Conservation (phyloP, 1,140 invertebrate species). For the Bombus turneri region DNA sequence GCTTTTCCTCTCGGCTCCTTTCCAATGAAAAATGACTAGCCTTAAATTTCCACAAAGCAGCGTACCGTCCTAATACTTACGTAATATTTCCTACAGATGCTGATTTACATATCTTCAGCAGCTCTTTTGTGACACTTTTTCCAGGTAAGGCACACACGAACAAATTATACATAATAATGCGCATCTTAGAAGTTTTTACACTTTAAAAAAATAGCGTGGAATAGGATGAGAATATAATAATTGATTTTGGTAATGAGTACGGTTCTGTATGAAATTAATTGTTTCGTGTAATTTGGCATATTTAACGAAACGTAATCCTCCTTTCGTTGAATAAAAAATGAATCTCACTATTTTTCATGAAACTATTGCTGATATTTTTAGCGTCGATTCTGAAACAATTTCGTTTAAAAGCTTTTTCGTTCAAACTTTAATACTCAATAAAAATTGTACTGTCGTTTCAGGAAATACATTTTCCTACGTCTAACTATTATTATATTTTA, state of each 20-base stretch:
- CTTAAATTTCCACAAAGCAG: too few relatives aligned
- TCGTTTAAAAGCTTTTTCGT: neutral
- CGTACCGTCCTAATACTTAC: too few relatives aligned
- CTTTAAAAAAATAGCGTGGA: neutral
- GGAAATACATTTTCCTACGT: neutral
- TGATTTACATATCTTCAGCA: too few relatives aligned
- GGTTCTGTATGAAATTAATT: conserved; percentile 21
- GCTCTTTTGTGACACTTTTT: too few relatives aligned
- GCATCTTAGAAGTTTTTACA: too few relatives aligned
- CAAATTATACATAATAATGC: too few relatives aligned
- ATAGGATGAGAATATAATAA: neutral
- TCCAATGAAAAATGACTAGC: too few relatives aligned
- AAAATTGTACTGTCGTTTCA: too few relatives aligned
- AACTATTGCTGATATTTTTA: neutral
- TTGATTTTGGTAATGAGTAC: neutral
- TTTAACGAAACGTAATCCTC: neutral
- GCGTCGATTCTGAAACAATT: neutral
- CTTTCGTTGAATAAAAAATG: neutral
- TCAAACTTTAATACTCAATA: neutral
- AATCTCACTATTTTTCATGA: neutral
- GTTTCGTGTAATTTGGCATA: conserved; percentile 16
- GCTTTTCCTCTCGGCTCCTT: too few relatives aligned
- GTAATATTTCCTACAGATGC: too few relatives aligned
- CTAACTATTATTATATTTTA: neutral
- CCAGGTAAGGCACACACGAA: too few relatives aligned